Percentiles rank a stretch among this genome's conserved stretches.
phyloP scores from a whole-genome alignment of 2,797 vertebrate species.

The Pseudochirops cupreus region DNA sequence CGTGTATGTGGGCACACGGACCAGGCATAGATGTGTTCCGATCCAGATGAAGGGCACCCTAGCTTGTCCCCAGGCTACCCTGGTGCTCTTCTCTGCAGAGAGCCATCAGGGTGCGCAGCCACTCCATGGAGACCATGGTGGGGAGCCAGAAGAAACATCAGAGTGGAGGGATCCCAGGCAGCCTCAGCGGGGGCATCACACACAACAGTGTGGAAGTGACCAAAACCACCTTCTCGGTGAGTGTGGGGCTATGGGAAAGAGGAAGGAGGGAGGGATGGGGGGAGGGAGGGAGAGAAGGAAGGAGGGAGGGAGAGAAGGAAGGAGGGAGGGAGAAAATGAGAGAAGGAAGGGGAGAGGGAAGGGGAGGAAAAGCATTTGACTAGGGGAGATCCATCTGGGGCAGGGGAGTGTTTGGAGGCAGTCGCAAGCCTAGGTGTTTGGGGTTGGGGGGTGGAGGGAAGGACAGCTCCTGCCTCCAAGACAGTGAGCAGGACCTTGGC shows the following conservation, averaged over 20 bases:
- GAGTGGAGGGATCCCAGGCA: constrained; percentile 91
- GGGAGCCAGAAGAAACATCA: constrained; percentile 94
- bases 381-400: neutral
- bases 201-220: constrained; percentile 94
- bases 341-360: neutral
- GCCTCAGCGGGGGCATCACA: constrained; percentile 93
- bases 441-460: neutral
- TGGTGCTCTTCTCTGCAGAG: constrained; percentile 84
- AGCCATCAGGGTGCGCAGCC: constrained; percentile 96
- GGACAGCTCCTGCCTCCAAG: neutral
- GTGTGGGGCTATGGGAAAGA: neutral
- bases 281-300: no score
- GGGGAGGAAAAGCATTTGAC: neutral
- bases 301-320: no score
- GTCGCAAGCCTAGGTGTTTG: neutral
- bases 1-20: rapidly evolving
- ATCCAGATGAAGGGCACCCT: neutral
- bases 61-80: neutral
- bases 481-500: neutral
- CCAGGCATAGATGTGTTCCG: neutral
- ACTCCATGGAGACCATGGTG: constrained; percentile 99
- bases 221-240: constrained; percentile 96
- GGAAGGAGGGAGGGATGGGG: no score
- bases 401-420: neutral
- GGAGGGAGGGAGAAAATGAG: neutral